Evolutionary conservation across 2,888 invertebrate genomes (phyloP).

Genomic region (Isoperla grammatica): DNA sequence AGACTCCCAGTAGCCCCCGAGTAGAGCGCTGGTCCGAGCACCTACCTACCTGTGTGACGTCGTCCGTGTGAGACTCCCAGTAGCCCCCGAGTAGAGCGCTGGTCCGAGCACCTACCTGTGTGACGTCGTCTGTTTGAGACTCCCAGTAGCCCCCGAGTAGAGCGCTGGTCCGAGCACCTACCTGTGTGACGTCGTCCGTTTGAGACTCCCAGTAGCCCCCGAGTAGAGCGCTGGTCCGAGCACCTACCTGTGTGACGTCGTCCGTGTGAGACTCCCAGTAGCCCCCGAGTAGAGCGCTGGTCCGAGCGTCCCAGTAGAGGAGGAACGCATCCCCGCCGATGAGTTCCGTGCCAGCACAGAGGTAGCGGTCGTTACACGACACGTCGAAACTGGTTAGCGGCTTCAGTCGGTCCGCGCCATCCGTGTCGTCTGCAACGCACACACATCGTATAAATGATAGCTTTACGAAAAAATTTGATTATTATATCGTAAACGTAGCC

Average conservation of each 20-base stretch:
- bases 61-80: conserved; percentile 78
- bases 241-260: conserved; percentile 73
- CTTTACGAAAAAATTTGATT: not conserved
- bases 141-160: conserved; percentile 77
- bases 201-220: conserved; percentile 83
- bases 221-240: conserved; percentile 52
- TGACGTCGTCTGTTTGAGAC: conserved; percentile 76
- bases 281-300: conserved; percentile 57
- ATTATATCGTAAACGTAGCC: too few species aligned
- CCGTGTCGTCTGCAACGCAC: conserved; percentile 37
- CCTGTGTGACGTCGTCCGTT: conserved; percentile 72
- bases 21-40: conserved; percentile 50
- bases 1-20: conserved; percentile 79
- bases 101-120: conserved; percentile 65
- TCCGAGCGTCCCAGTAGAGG: conserved; percentile 74
- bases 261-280: conserved; percentile 81
- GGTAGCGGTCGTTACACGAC: conserved; percentile 59
- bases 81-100: conserved; percentile 64
- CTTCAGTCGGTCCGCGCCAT: conserved; percentile 45
- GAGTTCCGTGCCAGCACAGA: conserved; percentile 71
- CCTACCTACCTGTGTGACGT: conserved; percentile 79
- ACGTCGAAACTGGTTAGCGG: conserved; percentile 68
- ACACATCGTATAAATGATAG: too few species aligned
- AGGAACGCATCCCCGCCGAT: conserved; percentile 64
- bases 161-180: conserved; percentile 56